Percentiles rank a stretch among this genome's conserved stretches.
These are phyloP conservation scores for Sinosuthora webbiana DNA, from an alignment of 2,113 vertebrate species.

Conservation along the genomic window DNA sequence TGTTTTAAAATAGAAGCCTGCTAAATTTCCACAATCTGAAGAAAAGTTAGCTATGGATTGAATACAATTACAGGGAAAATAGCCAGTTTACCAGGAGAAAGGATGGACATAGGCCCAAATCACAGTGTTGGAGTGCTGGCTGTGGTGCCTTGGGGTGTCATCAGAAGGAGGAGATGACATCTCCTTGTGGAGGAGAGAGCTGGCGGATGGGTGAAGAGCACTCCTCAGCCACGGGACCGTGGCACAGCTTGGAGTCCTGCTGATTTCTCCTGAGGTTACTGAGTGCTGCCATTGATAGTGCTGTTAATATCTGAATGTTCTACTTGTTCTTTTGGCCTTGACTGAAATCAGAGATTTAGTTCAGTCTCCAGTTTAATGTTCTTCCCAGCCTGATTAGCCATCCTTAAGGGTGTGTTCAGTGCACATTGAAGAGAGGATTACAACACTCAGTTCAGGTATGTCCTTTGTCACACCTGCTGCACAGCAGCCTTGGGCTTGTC, in stretches of 20 bases:
- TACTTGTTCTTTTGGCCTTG: neutral
- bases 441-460: neutral
- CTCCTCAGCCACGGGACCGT: accelerated
- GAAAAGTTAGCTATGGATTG: neutral
- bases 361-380: neutral
- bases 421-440: neutral
- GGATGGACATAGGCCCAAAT: neutral
- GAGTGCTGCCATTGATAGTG: neutral
- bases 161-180: neutral
- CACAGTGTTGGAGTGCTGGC: neutral
- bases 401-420: neutral
- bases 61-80: neutral
- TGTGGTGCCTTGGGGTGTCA: neutral
- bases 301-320: neutral
- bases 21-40: neutral
- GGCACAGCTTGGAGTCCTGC: accelerated
- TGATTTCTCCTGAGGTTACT: neutral
- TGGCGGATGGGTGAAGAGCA: neutral
- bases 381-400: neutral
- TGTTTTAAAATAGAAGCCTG: neutral
- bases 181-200: neutral
- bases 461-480: neutral
- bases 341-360: neutral
- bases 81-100: neutral
- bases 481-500: neutral